Conservation (phyloP, 2,113 vertebrate species). For the Girardinichthys multiradiatus region DNA sequence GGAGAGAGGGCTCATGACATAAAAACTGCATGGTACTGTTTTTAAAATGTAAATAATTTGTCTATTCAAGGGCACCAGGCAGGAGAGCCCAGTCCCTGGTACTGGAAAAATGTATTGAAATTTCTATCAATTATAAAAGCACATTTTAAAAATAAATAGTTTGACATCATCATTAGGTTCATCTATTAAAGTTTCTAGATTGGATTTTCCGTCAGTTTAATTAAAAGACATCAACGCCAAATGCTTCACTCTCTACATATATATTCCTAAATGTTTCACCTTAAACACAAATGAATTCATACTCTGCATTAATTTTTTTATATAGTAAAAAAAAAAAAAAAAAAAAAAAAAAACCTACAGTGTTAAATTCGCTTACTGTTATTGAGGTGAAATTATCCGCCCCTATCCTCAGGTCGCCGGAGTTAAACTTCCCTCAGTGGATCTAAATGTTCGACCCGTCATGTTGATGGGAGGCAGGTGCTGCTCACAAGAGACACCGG, state of each 20-base stretch:
- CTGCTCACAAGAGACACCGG: constrained; percentile 7
- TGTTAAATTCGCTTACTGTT: constrained; percentile 37
- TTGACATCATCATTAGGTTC: not conserved
- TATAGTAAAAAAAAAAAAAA: not conserved
- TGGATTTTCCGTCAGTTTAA: not conserved
- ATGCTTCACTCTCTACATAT: not conserved
- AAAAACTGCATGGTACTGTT: not conserved
- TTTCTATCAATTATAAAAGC: not conserved
- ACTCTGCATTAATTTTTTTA: not conserved
- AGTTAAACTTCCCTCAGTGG: constrained; percentile 51
- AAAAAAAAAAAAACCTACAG: not conserved
- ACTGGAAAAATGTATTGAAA: not conserved
- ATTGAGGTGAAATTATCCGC: constrained; percentile 9
- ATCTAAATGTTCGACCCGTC: constrained; percentile 31
- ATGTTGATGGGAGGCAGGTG: constrained; percentile 2
- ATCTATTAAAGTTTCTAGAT: constrained; percentile 29
- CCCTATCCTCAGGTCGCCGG: constrained; percentile 34
- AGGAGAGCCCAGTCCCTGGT: no score
- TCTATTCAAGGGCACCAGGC: not conserved
- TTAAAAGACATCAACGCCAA: no score
- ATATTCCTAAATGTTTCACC: not conserved
- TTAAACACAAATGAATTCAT: not conserved
- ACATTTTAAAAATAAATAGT: not conserved
- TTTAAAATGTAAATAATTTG: not conserved
- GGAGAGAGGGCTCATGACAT: constrained; percentile 8